Conservation (phyloP, 1,140 invertebrate genomes). For the Hyposmocoma kahamanoa region DNA sequence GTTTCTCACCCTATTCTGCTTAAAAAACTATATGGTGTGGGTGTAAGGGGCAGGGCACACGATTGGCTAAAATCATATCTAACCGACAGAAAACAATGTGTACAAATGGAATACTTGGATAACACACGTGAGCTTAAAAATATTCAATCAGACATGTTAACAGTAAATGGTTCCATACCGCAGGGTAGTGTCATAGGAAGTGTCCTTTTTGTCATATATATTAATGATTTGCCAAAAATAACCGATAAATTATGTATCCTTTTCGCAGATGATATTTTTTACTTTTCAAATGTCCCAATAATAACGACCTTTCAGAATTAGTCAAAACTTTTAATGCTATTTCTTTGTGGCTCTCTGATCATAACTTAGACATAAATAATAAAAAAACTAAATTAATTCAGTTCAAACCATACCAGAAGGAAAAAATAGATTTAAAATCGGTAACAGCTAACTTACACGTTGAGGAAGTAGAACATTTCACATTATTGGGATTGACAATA, state of each 20-base stretch:
- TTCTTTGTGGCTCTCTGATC: background rate
- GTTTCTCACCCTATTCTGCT: conserved; percentile 1
- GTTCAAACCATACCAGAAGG: background rate
- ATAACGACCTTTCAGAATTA: background rate
- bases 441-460: too few relatives aligned
- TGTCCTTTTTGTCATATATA: background rate
- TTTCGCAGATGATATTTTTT: conserved; percentile 4
- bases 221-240: background rate
- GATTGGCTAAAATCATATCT: conserved; percentile 3
- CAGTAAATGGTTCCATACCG: background rate
- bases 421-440: too few relatives aligned
- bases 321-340: background rate
- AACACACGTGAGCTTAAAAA: background rate
- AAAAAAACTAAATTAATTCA: conserved; percentile 1
- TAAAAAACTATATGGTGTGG: background rate
- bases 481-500: too few relatives aligned
- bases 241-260: background rate
- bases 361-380: background rate
- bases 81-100: background rate
- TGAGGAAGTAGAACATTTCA: too few relatives aligned
- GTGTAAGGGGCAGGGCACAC: conserved; percentile 1
- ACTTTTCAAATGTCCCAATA: background rate
- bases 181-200: background rate
- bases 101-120: background rate
- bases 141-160: too few relatives aligned